phyloP scores from a whole-genome alignment of 2,797 vertebrate genomes.

The Rhinoraja longicauda region DNA sequence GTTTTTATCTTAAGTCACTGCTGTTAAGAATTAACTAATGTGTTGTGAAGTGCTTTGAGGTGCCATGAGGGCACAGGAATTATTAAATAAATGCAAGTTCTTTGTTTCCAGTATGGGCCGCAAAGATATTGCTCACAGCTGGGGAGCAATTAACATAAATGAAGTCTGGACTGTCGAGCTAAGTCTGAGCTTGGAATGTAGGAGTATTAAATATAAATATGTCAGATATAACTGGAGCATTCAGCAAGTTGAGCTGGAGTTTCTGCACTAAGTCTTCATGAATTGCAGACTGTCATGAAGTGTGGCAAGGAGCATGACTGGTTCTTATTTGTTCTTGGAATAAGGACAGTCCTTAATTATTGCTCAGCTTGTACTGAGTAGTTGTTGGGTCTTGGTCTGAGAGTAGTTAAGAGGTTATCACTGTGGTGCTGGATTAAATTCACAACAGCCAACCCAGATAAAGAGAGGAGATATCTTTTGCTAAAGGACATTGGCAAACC shows the following conservation, averaged over 20 bases:
- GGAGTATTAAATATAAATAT: neutral
- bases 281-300: neutral
- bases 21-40: neutral
- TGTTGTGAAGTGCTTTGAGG: neutral
- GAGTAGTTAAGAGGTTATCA: no score
- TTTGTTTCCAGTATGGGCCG: neutral
- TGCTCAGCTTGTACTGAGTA: no score
- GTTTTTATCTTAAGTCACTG: neutral
- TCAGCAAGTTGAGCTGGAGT: neutral
- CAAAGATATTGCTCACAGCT: neutral
- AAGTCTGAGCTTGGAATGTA: neutral
- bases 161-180: neutral
- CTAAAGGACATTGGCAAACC: no score
- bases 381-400: no score
- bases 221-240: neutral
- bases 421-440: no score
- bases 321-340: neutral
- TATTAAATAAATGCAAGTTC: neutral
- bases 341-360: no score
- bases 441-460: no score
- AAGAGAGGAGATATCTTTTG: no score
- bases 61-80: neutral
- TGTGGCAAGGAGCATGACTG: neutral
- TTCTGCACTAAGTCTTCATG: neutral
- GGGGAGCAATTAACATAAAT: neutral